phyloP scores from a whole-genome alignment of 2,113 vertebrate genomes.

The Psammodynastes pulverulentus region DNA sequence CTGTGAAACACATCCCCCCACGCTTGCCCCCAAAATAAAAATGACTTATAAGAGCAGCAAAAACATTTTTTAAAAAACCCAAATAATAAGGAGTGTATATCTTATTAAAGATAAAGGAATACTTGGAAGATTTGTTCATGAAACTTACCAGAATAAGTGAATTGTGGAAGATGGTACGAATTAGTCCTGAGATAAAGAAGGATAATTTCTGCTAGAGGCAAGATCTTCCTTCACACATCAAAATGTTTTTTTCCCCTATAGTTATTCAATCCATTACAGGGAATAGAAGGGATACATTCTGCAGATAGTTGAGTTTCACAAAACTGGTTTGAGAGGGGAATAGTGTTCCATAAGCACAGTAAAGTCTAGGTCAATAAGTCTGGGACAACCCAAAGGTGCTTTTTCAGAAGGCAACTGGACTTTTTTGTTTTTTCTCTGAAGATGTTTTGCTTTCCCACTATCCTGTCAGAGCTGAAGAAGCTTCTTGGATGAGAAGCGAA shows the following conservation, averaged over 20 bases:
- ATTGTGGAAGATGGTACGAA: background rate
- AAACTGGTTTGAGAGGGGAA: background rate
- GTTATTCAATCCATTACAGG: background rate
- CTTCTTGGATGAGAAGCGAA: no score
- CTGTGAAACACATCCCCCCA: background rate
- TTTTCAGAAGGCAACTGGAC: no score
- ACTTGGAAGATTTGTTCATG: background rate
- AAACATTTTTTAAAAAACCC: background rate
- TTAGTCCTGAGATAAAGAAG: background rate
- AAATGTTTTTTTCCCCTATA: background rate
- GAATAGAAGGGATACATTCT: background rate
- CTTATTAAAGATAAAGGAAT: background rate
- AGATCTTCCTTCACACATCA: background rate
- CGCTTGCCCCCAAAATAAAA: background rate
- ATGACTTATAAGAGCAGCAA: background rate
- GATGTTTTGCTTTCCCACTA: no score
- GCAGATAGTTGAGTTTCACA: background rate
- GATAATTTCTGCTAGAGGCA: background rate
- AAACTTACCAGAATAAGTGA: background rate
- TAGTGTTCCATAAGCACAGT: background rate
- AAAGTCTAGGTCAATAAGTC: background rate
- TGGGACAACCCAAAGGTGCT: background rate
- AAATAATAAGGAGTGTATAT: background rate
- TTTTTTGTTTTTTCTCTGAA: no score
- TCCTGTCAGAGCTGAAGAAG: no score